Evolutionary conservation across 2,888 invertebrate genomes (phyloP).

Genomic region (Phalangium opilio): DNA sequence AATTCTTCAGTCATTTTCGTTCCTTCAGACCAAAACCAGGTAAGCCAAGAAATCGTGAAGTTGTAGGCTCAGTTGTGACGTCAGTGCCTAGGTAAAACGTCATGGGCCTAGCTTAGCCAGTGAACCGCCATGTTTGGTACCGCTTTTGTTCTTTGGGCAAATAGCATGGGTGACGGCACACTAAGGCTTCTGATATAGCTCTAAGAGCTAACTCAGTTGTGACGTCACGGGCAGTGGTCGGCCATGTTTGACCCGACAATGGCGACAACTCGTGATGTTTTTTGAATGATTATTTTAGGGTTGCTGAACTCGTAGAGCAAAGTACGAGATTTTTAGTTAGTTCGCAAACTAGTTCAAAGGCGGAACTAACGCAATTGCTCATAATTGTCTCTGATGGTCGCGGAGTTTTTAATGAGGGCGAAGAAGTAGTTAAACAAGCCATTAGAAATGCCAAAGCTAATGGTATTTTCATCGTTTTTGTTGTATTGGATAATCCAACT

Average conservation of each 20-base stretch:
- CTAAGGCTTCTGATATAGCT: no score
- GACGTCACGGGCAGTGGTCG: no score
- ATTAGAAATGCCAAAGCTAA: slow-evolving; percentile 62
- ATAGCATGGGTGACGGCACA: no score
- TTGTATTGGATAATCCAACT: slow-evolving; percentile 83
- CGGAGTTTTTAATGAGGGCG: slow-evolving; percentile 71
- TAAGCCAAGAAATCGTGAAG: no score
- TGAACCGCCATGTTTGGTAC: no score
- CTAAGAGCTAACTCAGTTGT: no score
- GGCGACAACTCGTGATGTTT: no score
- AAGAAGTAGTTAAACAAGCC: slow-evolving; percentile 57
- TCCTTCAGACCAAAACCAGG: slow-evolving; percentile 30
- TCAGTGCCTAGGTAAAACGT: no score
- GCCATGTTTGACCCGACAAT: no score
- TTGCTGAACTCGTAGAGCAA: slow-evolving; percentile 65
- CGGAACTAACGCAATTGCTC: slow-evolving; percentile 60
- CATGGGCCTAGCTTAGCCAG: no score
- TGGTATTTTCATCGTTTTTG: slow-evolving; percentile 82
- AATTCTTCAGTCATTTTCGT: slow-evolving; percentile 29
- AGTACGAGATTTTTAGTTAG: slow-evolving; percentile 44
- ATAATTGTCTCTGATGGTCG: slow-evolving; percentile 90
- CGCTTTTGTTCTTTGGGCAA: no score
- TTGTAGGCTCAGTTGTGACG: no score
- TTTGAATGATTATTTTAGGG: slow-evolving; percentile 39
- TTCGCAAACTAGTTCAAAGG: slow-evolving; percentile 5